Evolutionary conservation across 2,113 vertebrate genomes (phyloP).

Genomic region (Eptesicus fuscus): DNA sequence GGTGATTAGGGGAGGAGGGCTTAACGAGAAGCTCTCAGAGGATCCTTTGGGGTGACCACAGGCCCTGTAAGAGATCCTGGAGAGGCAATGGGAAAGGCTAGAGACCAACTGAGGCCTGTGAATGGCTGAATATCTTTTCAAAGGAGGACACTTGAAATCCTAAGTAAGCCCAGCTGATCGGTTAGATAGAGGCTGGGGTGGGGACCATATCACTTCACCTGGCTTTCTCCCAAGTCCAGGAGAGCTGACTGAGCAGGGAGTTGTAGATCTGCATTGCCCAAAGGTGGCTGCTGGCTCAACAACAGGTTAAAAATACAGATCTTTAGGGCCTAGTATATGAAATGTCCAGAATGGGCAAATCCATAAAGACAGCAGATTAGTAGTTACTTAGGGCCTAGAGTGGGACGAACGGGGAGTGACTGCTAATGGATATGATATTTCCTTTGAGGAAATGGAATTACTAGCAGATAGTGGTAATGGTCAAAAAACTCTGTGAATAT

Average conservation of each 20-base stretch:
- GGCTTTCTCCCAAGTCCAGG: not conserved
- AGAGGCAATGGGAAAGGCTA: not conserved
- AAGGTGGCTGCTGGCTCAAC: not conserved
- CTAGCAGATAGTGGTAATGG: not conserved
- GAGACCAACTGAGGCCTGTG: not conserved
- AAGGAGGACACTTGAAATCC: not conserved
- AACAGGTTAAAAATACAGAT: not conserved
- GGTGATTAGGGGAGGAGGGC: not conserved
- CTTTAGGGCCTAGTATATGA: not conserved
- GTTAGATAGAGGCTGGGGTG: not conserved
- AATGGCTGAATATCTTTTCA: not conserved
- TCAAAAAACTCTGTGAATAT: not conserved
- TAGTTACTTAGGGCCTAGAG: not conserved
- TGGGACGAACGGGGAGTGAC: not conserved
- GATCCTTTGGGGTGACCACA: not conserved
- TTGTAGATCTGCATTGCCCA: not conserved
- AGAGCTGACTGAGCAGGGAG: not conserved
- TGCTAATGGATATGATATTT: not conserved
- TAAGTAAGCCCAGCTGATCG: not conserved
- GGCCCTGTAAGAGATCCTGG: not conserved
- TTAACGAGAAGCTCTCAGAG: not conserved
- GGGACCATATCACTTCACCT: not conserved
- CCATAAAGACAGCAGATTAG: not conserved
- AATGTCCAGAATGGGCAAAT: not conserved
- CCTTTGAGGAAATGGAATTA: not conserved